Base-by-base conservation (phyloP, 1,140 invertebrate species). In the Chymomyza costata region DNA sequence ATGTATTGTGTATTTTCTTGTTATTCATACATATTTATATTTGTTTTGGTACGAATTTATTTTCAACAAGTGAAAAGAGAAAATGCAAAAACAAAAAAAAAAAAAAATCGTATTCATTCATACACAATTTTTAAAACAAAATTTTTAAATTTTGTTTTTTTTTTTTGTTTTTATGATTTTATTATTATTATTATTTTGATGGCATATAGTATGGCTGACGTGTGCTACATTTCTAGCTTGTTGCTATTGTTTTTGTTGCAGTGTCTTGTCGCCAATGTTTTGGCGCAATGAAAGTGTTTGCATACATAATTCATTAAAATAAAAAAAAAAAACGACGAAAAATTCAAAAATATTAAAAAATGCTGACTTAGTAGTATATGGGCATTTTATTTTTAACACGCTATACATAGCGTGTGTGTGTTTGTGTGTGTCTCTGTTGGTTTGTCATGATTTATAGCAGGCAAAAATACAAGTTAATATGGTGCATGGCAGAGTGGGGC, bases 101-200 rank as follows among this genome's bases (percentile, higher is more conserved):
- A 25, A 25, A 8, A 25, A 25, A 25, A 25, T 57, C 46, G 60
- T 55, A 60, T 71, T 71, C 68, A 71, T 71, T 71, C 68, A 71
- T 73, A 52, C 51, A 15, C 37, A 45, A 51, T 30, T 53, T 53
- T 15, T 58, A n/a, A 41, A 43, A 18, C 19, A 30, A 64, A 21
- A 25, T 19, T 28, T 15, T 43, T n/a, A n/a, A n/a, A n/a, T 14
- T 31, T 46, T 46, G 13, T 31, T 11, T 11, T 17, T 19, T 28
- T 15, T 43, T 14, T 31, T 46, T 46, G 13, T 31, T 11, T 11
- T 17, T 32, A 34, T 46, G 17, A 46, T 46, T 2, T 13, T 46
- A 11, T 45, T 17, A 45, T 45, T 7, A 43, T 44, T 44, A 44
- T 44, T 28, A 16, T 43, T 30, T 16, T 43, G 28, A 16, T 25